Percentiles rank a stretch among this genome's conserved stretches.
Evolutionary conservation across 2,113 vertebrate genomes (phyloP).

Genomic region (Neoarius graeffei): DNA sequence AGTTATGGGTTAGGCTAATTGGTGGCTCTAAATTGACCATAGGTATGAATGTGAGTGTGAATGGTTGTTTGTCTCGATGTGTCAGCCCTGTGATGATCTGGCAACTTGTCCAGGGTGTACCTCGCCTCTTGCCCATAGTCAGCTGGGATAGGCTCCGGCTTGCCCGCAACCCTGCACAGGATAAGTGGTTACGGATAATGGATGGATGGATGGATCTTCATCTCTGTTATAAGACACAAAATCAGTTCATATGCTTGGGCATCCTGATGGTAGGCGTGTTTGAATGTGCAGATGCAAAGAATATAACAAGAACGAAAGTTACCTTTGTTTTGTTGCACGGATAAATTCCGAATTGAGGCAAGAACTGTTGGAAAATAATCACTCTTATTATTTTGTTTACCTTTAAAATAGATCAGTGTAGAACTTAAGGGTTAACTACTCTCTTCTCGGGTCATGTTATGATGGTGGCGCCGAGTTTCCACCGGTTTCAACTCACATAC

Average conservation of each 20-base stretch:
- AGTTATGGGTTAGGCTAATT: too few relatives aligned
- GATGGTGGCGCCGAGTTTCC: background rate
- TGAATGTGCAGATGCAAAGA: background rate
- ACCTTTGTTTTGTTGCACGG: background rate
- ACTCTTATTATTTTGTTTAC: background rate
- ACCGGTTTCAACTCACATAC: background rate
- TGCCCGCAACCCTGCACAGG: too few relatives aligned
- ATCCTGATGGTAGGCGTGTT: background rate
- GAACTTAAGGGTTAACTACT: background rate
- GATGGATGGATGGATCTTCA: too few relatives aligned
- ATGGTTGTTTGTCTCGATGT: too few relatives aligned
- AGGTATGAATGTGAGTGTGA: too few relatives aligned
- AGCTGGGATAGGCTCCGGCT: too few relatives aligned
- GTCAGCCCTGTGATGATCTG: too few relatives aligned
- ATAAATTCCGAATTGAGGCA: background rate
- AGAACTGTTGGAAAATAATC: background rate
- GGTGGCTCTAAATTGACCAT: too few relatives aligned
- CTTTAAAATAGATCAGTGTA: background rate
- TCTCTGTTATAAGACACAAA: background rate
- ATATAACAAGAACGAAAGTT: background rate
- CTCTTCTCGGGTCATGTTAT: background rate
- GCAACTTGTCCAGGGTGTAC: too few relatives aligned
- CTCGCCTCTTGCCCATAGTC: too few relatives aligned
- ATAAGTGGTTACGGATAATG: too few relatives aligned
- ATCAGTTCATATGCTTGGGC: background rate